Evolutionary conservation across 2,797 vertebrate species (phyloP), one percentile per base, ranked within the genome.

Genomic region (Coilia nasus): DNA sequence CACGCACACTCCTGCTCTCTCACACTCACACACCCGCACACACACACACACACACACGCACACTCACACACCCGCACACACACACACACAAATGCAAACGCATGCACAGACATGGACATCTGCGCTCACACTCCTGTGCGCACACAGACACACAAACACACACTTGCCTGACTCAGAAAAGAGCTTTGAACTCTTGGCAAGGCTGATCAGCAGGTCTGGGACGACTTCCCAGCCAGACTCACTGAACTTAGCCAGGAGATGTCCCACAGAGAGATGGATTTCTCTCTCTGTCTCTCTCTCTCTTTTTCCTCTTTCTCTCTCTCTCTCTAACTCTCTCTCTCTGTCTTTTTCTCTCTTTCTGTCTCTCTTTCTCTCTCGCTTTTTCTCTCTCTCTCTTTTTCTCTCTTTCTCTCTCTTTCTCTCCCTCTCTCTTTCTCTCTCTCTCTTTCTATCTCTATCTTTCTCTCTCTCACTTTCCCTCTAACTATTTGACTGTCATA

Each of bases 161-260:
- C 50, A 80, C 75, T 82, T 28, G 62, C 46, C 89, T 94, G 94
- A 95, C 94, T 93, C 93, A 94, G 84, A 95, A 94, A 94, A 91
- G 85, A 85, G 89, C 92, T 93, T 93, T 93, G 91, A 95, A 92
- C 92, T 83, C 62, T 90, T 94, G 93, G 92, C 93, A 93, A 88
- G 81, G 87, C 87, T 59, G n/a, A 83, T 84, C 90, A 90, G 89
- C 89, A 89, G 89, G 91, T 90, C 91, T 88, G 92, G 93, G 91
- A 92, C 87, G 88, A 87, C 83, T 91, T 93, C 93, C 93, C 91
- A 88, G 90, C 71, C 71, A 84, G 89, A 47, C 71, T 67, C 90
- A 85, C 90, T 91, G 91, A 85, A 83, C 82, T 44, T 84, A 82
- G 82, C 92, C 87, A 84, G 83, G 86, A 64, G 59, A 67, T 31